Evolutionary conservation across 2,888 invertebrate species (phyloP).

Genomic region (Geotrupes spiniger): DNA sequence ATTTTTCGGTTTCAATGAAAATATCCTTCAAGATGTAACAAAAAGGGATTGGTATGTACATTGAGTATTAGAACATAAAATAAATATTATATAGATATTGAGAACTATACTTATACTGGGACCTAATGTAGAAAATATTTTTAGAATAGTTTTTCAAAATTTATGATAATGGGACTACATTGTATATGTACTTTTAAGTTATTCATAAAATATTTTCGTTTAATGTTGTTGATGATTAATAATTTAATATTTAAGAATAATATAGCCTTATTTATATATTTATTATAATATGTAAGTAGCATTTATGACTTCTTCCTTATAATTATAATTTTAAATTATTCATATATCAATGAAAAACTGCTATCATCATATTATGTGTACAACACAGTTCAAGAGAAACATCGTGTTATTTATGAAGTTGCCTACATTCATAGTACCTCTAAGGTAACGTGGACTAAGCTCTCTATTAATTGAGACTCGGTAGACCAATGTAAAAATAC

Average conservation of each 20-base stretch:
- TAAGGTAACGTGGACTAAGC: not conserved
- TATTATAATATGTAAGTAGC: too few relatives aligned
- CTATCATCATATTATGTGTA: too few relatives aligned
- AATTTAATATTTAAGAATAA: too few relatives aligned
- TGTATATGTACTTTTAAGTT: conserved; percentile 6
- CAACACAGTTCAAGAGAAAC: too few relatives aligned
- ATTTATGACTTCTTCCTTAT: too few relatives aligned
- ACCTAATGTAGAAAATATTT: conserved; percentile 26
- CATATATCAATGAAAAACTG: too few relatives aligned
- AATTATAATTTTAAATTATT: too few relatives aligned
- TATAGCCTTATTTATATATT: not conserved
- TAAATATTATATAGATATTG: conserved; percentile 9
- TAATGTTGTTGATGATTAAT: too few relatives aligned
- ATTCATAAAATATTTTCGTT: too few relatives aligned
- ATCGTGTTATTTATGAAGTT: too few relatives aligned
- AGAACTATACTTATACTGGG: conserved; percentile 22
- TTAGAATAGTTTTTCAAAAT: conserved; percentile 18
- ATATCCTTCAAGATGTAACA: too few relatives aligned
- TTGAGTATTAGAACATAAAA: conserved; percentile 6
- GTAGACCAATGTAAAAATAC: conserved; percentile 1
- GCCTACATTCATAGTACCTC: conserved; percentile 3
- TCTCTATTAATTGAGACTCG: not conserved
- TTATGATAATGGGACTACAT: conserved; percentile 1
- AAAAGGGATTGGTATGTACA: not conserved
- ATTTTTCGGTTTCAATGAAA: too few relatives aligned